Evolutionary conservation across 2,888 invertebrate species (phyloP).

Genomic region (Hyposoter dolosus): DNA sequence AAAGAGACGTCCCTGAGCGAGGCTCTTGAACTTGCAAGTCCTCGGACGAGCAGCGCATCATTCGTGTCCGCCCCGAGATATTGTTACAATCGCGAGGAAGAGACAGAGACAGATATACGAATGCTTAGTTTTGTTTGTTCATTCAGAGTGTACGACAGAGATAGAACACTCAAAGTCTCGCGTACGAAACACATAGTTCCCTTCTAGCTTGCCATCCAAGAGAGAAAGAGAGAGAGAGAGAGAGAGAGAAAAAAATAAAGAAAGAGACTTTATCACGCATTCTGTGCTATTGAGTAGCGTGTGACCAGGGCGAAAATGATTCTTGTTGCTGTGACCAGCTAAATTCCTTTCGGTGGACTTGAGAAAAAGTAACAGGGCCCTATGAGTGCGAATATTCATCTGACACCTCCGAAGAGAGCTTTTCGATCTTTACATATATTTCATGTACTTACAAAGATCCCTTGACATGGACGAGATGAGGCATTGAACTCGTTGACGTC

Average conservation of each 20-base stretch:
- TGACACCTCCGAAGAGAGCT: conserved; percentile 16
- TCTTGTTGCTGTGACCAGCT: conserved; percentile 78
- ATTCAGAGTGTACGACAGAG: conserved; percentile 61
- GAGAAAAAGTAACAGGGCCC: conserved; percentile 33
- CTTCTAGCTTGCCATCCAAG: conserved; percentile 30
- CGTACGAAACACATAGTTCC: conserved; percentile 73
- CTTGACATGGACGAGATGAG: not conserved
- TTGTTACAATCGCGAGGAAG: conserved; percentile 82
- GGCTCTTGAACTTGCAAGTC: conserved; percentile 83
- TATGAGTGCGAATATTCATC: not conserved
- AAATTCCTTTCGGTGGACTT: conserved; percentile 76
- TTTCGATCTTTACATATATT: conserved; percentile 5
- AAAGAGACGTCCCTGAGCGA: conserved; percentile 81
- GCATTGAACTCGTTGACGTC: conserved; percentile 23
- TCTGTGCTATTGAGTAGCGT: conserved; percentile 83
- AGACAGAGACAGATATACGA: conserved; percentile 60
- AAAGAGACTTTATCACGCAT: conserved; percentile 74
- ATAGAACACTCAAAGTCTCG: conserved; percentile 63
- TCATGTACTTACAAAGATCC: not conserved
- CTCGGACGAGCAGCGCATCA: conserved; percentile 68
- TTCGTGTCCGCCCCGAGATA: conserved; percentile 73
- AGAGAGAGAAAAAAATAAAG: conserved; percentile 10
- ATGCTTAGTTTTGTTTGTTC: conserved; percentile 72
- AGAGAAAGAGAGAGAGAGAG: not conserved
- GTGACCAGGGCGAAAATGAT: conserved; percentile 79